Evolutionary conservation across 1,140 invertebrate genomes (phyloP).

Genomic region (Drosophila setifemur): DNA sequence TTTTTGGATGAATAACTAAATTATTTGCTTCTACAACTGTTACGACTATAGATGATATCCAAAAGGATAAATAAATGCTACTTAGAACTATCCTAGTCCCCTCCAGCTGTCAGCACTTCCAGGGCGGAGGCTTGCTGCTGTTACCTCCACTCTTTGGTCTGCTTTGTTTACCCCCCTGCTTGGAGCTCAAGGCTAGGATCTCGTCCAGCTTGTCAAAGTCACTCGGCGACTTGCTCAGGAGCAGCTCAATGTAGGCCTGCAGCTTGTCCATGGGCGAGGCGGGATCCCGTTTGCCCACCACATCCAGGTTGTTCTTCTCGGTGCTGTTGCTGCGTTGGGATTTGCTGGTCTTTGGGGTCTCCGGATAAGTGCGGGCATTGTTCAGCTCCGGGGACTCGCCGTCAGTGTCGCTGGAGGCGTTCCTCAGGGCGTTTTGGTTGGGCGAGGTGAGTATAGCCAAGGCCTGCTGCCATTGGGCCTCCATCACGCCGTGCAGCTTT

Average conservation of each 20-base stretch:
- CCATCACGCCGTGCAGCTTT: slow-evolving; percentile 90
- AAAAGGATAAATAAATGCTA: neutral
- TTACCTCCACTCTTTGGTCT: slow-evolving; percentile 43
- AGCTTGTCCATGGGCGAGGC: slow-evolving; percentile 74
- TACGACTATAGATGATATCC: slow-evolving; percentile 5
- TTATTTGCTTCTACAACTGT: slow-evolving; percentile 41
- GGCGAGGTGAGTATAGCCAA: slow-evolving; percentile 87
- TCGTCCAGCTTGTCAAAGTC: slow-evolving; percentile 78
- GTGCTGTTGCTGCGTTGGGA: slow-evolving; percentile 58
- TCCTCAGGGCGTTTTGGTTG: slow-evolving; percentile 29
- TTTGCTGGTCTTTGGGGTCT: slow-evolving; percentile 74
- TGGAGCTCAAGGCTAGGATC: slow-evolving; percentile 55
- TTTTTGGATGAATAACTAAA: slow-evolving; percentile 21
- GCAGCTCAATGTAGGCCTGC: slow-evolving; percentile 78
- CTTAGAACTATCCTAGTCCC: slow-evolving; percentile 17
- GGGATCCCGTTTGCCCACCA: slow-evolving; percentile 53
- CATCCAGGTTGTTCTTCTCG: slow-evolving; percentile 70
- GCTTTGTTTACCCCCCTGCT: slow-evolving; percentile 5
- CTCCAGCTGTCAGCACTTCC: slow-evolving; percentile 65
- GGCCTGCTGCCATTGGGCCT: slow-evolving; percentile 90
- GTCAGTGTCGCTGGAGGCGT: slow-evolving; percentile 46
- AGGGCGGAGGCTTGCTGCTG: slow-evolving; percentile 66
- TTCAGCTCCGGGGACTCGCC: slow-evolving; percentile 53
- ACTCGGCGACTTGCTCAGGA: slow-evolving; percentile 76
- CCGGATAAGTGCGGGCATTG: slow-evolving; percentile 54